phyloP scores from a whole-genome alignment of 2,888 invertebrate genomes.

The Carterocephalus palaemon region DNA sequence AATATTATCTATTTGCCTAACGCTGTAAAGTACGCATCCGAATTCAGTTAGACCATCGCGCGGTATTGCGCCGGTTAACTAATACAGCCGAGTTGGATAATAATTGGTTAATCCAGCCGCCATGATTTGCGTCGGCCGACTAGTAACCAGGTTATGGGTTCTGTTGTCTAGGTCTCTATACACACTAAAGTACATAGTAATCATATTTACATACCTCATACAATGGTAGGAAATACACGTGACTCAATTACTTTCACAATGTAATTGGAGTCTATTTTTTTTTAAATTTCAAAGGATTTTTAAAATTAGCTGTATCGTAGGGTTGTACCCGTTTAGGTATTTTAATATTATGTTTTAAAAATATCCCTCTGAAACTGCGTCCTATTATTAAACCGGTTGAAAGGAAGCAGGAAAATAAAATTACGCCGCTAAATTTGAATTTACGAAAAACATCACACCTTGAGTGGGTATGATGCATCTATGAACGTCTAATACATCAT shows the following conservation, averaged over 20 bases:
- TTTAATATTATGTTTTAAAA: too few species aligned
- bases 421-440: too few species aligned
- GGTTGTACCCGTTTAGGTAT: too few species aligned
- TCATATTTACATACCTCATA: too few species aligned
- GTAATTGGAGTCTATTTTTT: too few species aligned
- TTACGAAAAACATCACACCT: not conserved
- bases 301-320: too few species aligned
- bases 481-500: conserved; percentile 16
- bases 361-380: too few species aligned
- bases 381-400: too few species aligned
- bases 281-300: too few species aligned
- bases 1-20: not conserved
- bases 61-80: conserved; percentile 34
- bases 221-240: too few species aligned
- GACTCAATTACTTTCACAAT: too few species aligned
- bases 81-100: conserved; percentile 42
- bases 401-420: too few species aligned
- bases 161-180: conserved; percentile 10
- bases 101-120: conserved; percentile 56
- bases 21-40: conserved; percentile 8
- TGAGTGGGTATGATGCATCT: conserved; percentile 1
- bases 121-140: conserved; percentile 46
- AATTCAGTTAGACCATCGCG: conserved; percentile 17
- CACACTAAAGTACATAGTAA: conserved; percentile 1
- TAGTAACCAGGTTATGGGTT: conserved; percentile 16